phyloP scores from a whole-genome alignment of 2,113 vertebrate genomes.

The Lepus timidus region DNA sequence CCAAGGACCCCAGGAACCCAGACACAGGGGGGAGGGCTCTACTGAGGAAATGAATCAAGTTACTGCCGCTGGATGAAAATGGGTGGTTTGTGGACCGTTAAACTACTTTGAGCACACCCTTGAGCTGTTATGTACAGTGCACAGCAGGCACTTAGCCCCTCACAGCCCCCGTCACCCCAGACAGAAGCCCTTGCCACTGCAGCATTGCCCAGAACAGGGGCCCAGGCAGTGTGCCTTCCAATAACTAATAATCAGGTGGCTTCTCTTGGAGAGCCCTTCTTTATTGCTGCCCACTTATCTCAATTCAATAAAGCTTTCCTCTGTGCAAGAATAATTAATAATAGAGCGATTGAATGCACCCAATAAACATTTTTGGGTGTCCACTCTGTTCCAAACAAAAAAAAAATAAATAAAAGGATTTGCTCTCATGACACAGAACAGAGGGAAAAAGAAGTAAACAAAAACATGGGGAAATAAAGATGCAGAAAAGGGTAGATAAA shows the following conservation, averaged over 20 bases:
- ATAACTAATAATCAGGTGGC: too few relatives aligned
- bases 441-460: background rate
- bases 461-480: background rate
- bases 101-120: background rate
- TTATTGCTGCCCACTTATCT: too few relatives aligned
- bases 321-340: background rate
- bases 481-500: background rate
- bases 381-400: too few relatives aligned
- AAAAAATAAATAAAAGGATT: too few relatives aligned
- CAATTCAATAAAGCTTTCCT: too few relatives aligned
- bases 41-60: too few relatives aligned
- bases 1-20: fast-evolving
- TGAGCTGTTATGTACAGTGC: background rate
- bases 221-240: background rate
- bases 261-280: too few relatives aligned
- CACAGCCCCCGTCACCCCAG: background rate
- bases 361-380: background rate
- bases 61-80: background rate
- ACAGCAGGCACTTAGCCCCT: fast-evolving
- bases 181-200: fast-evolving
- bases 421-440: background rate
- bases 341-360: background rate
- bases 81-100: fast-evolving
- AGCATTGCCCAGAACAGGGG: background rate
- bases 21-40: background rate